A percentile compares a stretch with the other conserved stretches of the same genome.
Conservation (phyloP, 30 jellyfish, hydroid and myxozoan species). For the Hydractinia symbiolongicarpus region DNA sequence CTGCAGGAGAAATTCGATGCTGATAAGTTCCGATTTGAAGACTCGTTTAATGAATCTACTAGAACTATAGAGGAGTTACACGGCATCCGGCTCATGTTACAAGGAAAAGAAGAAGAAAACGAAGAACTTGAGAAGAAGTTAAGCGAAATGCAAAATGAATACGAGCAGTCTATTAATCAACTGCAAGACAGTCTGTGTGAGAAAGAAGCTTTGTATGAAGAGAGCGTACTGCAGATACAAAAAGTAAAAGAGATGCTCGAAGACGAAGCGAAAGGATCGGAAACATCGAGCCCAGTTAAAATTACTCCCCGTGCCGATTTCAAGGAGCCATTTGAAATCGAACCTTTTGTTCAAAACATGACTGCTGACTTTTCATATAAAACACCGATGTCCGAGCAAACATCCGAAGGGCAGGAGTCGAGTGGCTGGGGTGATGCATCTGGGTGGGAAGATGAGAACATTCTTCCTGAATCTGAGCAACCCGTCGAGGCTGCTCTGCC, state of each 20-base stretch:
- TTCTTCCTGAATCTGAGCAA: constrained; percentile 13
- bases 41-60: constrained; percentile 21
- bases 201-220: not conserved
- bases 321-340: not conserved
- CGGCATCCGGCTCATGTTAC: not conserved
- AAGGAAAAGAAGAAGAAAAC: constrained; percentile 22
- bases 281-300: not conserved
- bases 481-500: not conserved
- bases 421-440: not conserved
- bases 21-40: constrained; percentile 14
- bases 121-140: not conserved
- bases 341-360: not conserved
- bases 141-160: not conserved
- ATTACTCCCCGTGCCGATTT: not conserved
- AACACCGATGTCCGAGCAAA: not conserved
- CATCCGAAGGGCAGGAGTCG: not conserved
- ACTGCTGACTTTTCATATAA: not conserved
- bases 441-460: constrained; percentile 13
- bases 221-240: not conserved
- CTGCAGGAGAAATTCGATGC: constrained; percentile 3
- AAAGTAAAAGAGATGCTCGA: constrained; percentile 17
- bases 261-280: not conserved
- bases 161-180: not conserved
- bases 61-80: constrained; percentile 34
- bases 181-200: not conserved